Evolutionary conservation across 2,797 vertebrate species (phyloP).

Genomic region (Rhyacichthys aspro): DNA sequence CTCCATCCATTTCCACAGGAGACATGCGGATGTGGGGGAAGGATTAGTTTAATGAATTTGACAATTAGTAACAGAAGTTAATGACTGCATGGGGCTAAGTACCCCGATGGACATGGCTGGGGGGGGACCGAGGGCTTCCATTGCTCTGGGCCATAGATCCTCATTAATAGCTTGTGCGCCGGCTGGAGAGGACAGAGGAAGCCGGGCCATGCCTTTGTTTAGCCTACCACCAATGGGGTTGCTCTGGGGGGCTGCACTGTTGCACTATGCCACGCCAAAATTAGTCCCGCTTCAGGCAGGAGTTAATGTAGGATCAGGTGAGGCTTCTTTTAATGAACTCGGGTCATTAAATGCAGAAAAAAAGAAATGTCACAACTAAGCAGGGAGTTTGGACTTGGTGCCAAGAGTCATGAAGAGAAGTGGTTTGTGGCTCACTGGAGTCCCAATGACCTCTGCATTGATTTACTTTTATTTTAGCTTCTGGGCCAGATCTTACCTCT

Average conservation of each 20-base stretch:
- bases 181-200: slow-evolving; percentile 73
- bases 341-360: slow-evolving; percentile 52
- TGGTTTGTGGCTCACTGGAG: slow-evolving; percentile 45
- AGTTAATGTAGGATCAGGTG: slow-evolving; percentile 66
- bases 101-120: slow-evolving; percentile 81
- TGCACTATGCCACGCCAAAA: slow-evolving; percentile 48
- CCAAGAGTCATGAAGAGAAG: slow-evolving; percentile 59
- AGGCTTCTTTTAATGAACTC: slow-evolving; percentile 59
- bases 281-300: slow-evolving; percentile 55
- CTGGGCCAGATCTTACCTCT: slow-evolving; percentile 36
- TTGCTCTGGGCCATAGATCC: slow-evolving; percentile 84
- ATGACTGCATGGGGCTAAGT: slow-evolving; percentile 85
- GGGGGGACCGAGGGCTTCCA: slow-evolving; percentile 75
- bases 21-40: slow-evolving; percentile 76
- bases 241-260: slow-evolving; percentile 55
- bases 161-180: slow-evolving; percentile 85
- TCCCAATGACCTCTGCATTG: slow-evolving; percentile 50
- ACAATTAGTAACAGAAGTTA: slow-evolving; percentile 87
- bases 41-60: slow-evolving; percentile 86
- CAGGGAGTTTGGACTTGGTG: slow-evolving; percentile 24
- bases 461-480: slow-evolving; percentile 55
- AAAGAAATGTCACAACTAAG: slow-evolving; percentile 34
- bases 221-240: slow-evolving; percentile 73
- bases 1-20: slow-evolving; percentile 80
- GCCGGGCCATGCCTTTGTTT: slow-evolving; percentile 81